These are phyloP conservation scores for Linyphia triangularis DNA, from an alignment of 2,888 invertebrate genomes.

Conservation along the genomic window DNA sequence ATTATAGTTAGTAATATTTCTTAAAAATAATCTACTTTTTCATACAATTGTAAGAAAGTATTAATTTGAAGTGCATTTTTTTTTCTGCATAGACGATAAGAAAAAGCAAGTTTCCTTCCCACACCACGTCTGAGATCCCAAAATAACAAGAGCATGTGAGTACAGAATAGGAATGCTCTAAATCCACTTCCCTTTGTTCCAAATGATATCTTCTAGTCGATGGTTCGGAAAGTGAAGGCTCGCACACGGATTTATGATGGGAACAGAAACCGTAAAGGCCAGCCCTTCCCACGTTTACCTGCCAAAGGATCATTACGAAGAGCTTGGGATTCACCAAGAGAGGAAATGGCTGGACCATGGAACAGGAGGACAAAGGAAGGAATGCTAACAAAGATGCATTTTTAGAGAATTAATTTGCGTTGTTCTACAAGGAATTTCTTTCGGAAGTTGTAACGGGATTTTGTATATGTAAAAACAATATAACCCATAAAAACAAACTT, in stretches of 20 bases:
- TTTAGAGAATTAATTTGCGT: background rate
- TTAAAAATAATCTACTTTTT: too few species aligned
- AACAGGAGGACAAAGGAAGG: background rate
- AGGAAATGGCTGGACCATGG: background rate
- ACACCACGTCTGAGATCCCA: background rate
- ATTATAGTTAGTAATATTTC: too few species aligned
- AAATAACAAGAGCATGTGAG: background rate
- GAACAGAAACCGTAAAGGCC: conserved; percentile 71
- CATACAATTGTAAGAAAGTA: too few species aligned
- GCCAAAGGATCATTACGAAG: conserved; percentile 50
- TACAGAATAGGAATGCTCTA: background rate
- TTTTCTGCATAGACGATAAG: background rate
- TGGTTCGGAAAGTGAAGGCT: conserved; percentile 60
- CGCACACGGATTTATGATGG: conserved; percentile 64
- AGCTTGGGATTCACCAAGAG: conserved; percentile 52
- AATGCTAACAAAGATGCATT: background rate
- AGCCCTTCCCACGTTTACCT: conserved; percentile 69
- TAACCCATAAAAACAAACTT: too few species aligned
- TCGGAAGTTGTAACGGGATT: too few species aligned
- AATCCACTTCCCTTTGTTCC: conserved; percentile 54
- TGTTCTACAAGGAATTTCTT: background rate
- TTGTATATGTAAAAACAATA: too few species aligned
- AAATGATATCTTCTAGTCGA: conserved; percentile 64
- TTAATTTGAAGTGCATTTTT: too few species aligned
- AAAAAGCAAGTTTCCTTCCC: background rate